These are phyloP conservation scores for Pangasianodon hypophthalmus DNA, from an alignment of 2,113 vertebrate genomes.

Conservation along the genomic window DNA sequence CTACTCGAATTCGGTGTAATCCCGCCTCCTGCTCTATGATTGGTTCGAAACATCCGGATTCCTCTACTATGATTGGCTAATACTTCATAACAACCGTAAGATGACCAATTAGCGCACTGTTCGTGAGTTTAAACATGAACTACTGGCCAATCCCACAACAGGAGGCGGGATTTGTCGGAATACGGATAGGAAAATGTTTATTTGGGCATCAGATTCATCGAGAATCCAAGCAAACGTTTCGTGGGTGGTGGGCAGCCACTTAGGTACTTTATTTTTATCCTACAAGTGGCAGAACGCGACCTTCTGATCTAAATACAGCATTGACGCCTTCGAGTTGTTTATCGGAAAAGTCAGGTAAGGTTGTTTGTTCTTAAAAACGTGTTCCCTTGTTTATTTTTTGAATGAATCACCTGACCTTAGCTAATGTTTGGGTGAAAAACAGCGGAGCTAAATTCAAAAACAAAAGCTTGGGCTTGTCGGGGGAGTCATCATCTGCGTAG, in stretches of 20 bases:
- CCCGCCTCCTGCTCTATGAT: neutral
- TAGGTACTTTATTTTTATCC: neutral
- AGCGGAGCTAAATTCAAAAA: neutral
- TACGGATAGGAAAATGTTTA: neutral
- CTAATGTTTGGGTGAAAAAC: neutral
- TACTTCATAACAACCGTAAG: neutral
- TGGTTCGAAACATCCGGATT: neutral
- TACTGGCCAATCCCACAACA: neutral
- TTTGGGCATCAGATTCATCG: conserved; percentile 41
- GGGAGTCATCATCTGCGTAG: neutral
- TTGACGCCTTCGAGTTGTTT: neutral
- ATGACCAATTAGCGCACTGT: neutral
- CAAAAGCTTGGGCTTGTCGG: neutral
- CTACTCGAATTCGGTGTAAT: neutral
- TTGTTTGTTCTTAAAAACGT: neutral
- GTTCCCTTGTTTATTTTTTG: neutral
- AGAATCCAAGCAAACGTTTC: conserved; percentile 32
- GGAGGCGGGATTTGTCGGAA: conserved; percentile 7
- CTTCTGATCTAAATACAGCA: neutral
- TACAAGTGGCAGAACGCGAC: neutral
- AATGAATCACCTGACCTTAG: neutral
- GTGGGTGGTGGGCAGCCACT: neutral
- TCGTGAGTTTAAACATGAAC: neutral
- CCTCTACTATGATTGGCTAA: neutral
- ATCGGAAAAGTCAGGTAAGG: conserved; percentile 28